Conservation (phyloP, 2,113 vertebrate genomes). For the Nesospiza acunhae region DNA sequence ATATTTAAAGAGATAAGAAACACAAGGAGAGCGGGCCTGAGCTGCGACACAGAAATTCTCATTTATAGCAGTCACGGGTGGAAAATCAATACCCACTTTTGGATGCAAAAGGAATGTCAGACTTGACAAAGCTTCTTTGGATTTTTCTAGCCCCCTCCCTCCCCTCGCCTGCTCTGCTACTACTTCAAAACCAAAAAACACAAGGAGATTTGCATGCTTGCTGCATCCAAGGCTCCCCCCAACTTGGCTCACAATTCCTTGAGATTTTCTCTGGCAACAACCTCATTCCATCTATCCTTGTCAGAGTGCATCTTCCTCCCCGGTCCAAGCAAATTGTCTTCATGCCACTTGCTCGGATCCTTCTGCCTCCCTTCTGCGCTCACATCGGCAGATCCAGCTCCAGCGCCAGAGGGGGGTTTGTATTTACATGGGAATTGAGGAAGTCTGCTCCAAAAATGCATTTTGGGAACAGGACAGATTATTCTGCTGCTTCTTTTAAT, state of each 20-base stretch:
- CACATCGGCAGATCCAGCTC: background rate
- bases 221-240: constrained; percentile 8
- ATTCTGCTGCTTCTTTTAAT: background rate
- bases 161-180: background rate
- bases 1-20: constrained; percentile 74
- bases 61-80: constrained; percentile 70
- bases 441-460: background rate
- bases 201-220: background rate
- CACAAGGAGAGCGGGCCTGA: constrained; percentile 27
- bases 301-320: constrained; percentile 49
- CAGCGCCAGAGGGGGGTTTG: background rate
- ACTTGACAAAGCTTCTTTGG: constrained; percentile 47
- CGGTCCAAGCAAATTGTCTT: constrained; percentile 18
- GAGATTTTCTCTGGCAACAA: constrained; percentile 36
- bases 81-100: constrained; percentile 74
- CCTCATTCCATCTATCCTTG: constrained; percentile 52
- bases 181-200: constrained; percentile 28
- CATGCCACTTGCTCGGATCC: background rate
- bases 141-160: background rate
- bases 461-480: background rate
- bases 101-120: constrained; percentile 57
- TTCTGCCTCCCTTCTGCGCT: background rate
- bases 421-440: background rate
- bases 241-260: constrained; percentile 19
- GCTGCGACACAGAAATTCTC: constrained; percentile 70